Evolutionary conservation across 1,140 invertebrate genomes (phyloP).

Genomic region (Asbolus verrucosus): DNA sequence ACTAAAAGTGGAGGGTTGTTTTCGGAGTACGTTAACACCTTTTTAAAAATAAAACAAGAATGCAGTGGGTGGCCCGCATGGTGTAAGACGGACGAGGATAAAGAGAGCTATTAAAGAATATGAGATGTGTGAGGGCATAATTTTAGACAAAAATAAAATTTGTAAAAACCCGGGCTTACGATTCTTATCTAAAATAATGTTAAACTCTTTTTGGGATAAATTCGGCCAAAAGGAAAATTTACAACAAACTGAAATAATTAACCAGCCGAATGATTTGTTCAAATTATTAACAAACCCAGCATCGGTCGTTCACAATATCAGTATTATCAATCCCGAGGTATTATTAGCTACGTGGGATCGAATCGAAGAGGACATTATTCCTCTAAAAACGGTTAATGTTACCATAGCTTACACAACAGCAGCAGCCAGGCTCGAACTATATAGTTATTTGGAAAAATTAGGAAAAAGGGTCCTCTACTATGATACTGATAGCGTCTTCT

Average conservation of each 20-base stretch:
- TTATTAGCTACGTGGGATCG: conserved; percentile 21
- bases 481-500: conserved; percentile 61
- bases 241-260: conserved; percentile 26
- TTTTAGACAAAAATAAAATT: conserved; percentile 53
- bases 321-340: background rate
- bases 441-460: conserved; percentile 55
- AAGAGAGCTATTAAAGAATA: too few relatives aligned
- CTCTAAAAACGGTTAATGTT: conserved; percentile 53
- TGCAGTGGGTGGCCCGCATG: too few relatives aligned
- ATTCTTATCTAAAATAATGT: conserved; percentile 34
- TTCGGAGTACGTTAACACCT: conserved; percentile 30
- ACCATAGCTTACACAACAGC: conserved; percentile 61
- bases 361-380: conserved; percentile 11
- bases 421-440: conserved; percentile 60
- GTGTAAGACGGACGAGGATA: too few relatives aligned
- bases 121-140: conserved; percentile 64
- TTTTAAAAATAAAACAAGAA: too few relatives aligned
- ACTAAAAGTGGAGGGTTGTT: conserved; percentile 1
- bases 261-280: conserved; percentile 29
- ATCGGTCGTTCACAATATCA: background rate
- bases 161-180: conserved; percentile 32
- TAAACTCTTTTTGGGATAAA: too few relatives aligned
- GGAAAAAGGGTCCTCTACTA: conserved; percentile 58
- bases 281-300: conserved; percentile 9
- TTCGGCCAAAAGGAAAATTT: conserved; percentile 44